phyloP scores from a whole-genome alignment of 2,113 vertebrate genomes.

The Phrynosoma platyrhinos region DNA sequence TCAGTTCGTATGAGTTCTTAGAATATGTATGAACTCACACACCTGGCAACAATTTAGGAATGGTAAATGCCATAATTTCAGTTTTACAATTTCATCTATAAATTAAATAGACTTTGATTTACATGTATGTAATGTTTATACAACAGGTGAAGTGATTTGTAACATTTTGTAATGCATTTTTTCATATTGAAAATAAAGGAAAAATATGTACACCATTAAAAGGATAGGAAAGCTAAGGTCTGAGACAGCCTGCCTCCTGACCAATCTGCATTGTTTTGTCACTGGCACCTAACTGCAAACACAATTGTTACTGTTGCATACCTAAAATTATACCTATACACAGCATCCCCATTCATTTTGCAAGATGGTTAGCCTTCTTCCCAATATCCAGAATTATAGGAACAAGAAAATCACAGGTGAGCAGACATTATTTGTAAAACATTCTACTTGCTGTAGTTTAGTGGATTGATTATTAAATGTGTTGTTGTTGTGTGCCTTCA shows the following conservation, averaged over 20 bases:
- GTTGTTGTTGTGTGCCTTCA: no score
- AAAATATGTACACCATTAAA: background rate
- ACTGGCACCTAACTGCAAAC: background rate
- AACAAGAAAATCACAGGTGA: background rate
- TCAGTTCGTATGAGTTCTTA: no score
- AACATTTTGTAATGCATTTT: background rate
- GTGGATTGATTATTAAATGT: no score
- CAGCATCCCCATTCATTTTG: no score
- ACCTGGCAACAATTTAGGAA: no score
- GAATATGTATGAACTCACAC: no score
- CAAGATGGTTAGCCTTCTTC: background rate
- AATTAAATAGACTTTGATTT: no score
- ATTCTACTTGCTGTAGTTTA: background rate
- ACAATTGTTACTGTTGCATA: conserved; percentile 7
- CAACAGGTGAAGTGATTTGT: background rate
- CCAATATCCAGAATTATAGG: no score
- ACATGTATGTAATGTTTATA: no score
- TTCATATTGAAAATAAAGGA: background rate
- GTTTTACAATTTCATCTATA: no score
- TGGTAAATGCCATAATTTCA: no score
- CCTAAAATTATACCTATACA: background rate
- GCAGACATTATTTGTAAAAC: background rate
- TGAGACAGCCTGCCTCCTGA: background rate
- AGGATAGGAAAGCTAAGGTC: background rate
- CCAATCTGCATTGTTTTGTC: background rate